Evolutionary conservation across 2,888 invertebrate genomes (phyloP), one percentile per base, ranked within the genome.

Genomic region (Amphipoea oculea): DNA sequence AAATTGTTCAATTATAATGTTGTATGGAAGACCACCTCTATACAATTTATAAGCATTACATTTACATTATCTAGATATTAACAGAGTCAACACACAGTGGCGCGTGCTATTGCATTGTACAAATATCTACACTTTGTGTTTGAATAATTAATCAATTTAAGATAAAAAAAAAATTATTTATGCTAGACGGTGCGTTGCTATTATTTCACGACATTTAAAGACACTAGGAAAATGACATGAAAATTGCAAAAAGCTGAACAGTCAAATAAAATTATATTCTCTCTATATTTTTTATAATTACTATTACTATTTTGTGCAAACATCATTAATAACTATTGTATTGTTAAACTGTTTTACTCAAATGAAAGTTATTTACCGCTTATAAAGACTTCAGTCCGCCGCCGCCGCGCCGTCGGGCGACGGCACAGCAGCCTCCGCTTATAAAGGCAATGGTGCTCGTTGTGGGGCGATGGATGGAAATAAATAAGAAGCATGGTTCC

Each of bases 61-160:
- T 76, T 73, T 80, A 73, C 84, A 81, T 87, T 90, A 90, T 90
- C 90, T 87, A 82, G 83, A 79, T 86, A 84, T 84, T 87, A 88
- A 88, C 85, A 83, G 68, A 72, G 89, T 86, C 81, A 91, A 90
- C 91, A 92, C 67, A 92, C 91, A 91, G 94, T 92, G 92, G 94
- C 95, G 92, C 95, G 94, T 95, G 95, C 94, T 92, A 92, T 94
- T 95, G 92, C 94, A 93, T 93, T 94, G 89, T 87, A 91, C 91
- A 95, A 95, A 95, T 94, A n/a, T n/a, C n/a, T n/a, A 95, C 86
- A 88, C 85, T 85, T 76, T 83, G 80, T 90, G 90, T 88, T 88
- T 89, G 78, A 72, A 82, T 86, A 79, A 86, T 86, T 87, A 83
- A 89, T 88, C 85, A 90, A 85, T 89, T 81, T 83, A 74, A 88